phyloP scores from a whole-genome alignment of 1,140 invertebrate genomes.

The Cecropterus lyciades region DNA sequence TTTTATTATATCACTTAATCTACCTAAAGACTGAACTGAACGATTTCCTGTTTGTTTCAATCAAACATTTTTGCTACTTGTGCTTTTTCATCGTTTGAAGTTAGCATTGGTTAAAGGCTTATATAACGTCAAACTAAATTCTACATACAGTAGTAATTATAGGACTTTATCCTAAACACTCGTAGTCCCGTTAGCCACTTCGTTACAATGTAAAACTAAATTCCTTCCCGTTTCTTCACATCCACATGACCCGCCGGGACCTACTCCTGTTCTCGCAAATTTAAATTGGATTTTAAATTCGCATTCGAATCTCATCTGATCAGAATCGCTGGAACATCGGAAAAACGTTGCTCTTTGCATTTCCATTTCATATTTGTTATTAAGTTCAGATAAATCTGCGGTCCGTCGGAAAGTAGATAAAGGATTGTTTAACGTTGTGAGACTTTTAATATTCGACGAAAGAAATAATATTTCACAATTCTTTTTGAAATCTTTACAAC shows the following conservation, averaged over 20 bases:
- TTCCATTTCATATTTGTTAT: slow-evolving; percentile 35
- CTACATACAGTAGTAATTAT: no score
- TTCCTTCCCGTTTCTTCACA: slow-evolving; percentile 13
- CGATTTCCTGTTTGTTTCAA: no score
- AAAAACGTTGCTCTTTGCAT: slow-evolving; percentile 31
- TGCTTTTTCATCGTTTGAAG: no score
- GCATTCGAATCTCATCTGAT: slow-evolving; percentile 49
- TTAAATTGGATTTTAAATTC: slow-evolving; percentile 62
- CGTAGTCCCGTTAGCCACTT: background rate
- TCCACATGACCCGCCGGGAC: slow-evolving; percentile 26
- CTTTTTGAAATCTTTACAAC: no score
- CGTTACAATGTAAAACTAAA: background rate
- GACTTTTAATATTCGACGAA: background rate
- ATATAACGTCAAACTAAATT: no score
- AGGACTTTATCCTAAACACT: no score
- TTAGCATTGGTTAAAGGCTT: no score
- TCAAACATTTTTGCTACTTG: no score
- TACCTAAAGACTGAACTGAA: no score
- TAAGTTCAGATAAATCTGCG: slow-evolving; percentile 28
- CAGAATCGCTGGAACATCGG: slow-evolving; percentile 23
- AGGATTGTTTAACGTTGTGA: slow-evolving; percentile 1
- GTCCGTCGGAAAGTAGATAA: background rate
- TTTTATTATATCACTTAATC: no score
- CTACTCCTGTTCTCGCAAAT: slow-evolving; percentile 41
- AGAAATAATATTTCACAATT: no score